Base-by-base conservation (phyloP, 2,888 invertebrate genomes). In the Drosophila setosimentum region DNA sequence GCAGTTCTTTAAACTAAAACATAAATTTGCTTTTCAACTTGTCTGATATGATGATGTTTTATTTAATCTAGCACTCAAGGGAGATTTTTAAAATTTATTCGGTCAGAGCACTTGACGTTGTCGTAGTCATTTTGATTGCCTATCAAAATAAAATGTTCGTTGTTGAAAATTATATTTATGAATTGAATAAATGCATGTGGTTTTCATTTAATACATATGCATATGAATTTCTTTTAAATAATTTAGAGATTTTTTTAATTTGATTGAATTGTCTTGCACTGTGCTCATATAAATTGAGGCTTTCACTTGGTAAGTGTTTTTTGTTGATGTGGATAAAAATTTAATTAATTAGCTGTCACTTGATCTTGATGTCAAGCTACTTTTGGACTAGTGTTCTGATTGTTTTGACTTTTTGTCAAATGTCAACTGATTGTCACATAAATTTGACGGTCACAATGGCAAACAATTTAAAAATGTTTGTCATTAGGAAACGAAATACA, bases 1-100 rank as follows among this genome's bases (percentile, higher is more conserved):
- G 71, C 57, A 45, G 40, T 33, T 63, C 62, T 75, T 71, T 68
- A 68, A 75, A 68, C 71, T 54, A 32, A 74, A 68, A 49, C 50
- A 67, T 50, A 40, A 57, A 70, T 57, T 62, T 59, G 54, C 53
- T 54, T 53, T 68, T 53, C 42, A 29, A 13, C 58, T 27, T 11
- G 40, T 21, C n/a, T 27, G 37, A 37, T 32, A 37, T 69, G 45
- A 45, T 35, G 64, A 24, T 69, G 64, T 68, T 53, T 49, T 54
- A 58, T 64, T 58, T 61, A 59, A 70, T 54, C 54, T 49, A 37
- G 13, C 29, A 58, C 58, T 71, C 37, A 27, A 54, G 49, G 40
- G 24, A 42, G n/a, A 45, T 45, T 62, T 53, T 42, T 33, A 8
- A 29, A 27, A 32, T 54, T 7, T 35, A 35, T 32, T 45, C 10